These are phyloP conservation scores for Spilarctia lutea DNA, from an alignment of 2,888 invertebrate genomes.

Conservation along the genomic window DNA sequence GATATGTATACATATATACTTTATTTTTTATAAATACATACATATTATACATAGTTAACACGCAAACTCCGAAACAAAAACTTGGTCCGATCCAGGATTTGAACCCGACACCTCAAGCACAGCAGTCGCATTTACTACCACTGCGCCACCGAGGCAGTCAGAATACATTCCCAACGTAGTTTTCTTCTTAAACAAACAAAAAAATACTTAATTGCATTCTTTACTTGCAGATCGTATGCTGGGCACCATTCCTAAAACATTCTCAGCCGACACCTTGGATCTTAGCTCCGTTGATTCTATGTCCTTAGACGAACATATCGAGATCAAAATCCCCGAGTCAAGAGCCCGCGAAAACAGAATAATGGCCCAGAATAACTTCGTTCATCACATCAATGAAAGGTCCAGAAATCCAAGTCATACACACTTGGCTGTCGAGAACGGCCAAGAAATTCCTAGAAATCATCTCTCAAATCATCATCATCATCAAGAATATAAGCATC, in stretches of 20 bases:
- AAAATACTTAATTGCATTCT: not conserved
- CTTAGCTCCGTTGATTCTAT: slow-evolving; percentile 88
- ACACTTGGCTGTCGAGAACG: slow-evolving; percentile 77
- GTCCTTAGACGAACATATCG: slow-evolving; percentile 87
- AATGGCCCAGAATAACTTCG: slow-evolving; percentile 82
- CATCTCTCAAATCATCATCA: slow-evolving; percentile 32
- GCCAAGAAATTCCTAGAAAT: slow-evolving; percentile 63
- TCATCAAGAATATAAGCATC: slow-evolving; percentile 46
- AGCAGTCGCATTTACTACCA: too few relatives aligned
- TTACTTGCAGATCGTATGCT: slow-evolving; percentile 78
- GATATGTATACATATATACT: too few relatives aligned
- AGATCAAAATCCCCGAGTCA: slow-evolving; percentile 86
- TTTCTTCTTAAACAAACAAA: too few relatives aligned
- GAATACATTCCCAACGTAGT: too few relatives aligned
- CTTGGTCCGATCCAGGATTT: too few relatives aligned
- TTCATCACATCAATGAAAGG: slow-evolving; percentile 80
- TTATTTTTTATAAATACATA: too few relatives aligned
- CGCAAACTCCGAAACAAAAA: too few relatives aligned
- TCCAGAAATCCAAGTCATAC: slow-evolving; percentile 72
- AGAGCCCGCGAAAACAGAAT: slow-evolving; percentile 81
- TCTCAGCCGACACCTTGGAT: slow-evolving; percentile 88
- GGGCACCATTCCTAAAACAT: slow-evolving; percentile 82
- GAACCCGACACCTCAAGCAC: too few relatives aligned
- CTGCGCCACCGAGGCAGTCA: too few relatives aligned
- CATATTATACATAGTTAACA: too few relatives aligned